Conservation (phyloP, 1,140 invertebrate genomes). For the Zophobas morio region DNA sequence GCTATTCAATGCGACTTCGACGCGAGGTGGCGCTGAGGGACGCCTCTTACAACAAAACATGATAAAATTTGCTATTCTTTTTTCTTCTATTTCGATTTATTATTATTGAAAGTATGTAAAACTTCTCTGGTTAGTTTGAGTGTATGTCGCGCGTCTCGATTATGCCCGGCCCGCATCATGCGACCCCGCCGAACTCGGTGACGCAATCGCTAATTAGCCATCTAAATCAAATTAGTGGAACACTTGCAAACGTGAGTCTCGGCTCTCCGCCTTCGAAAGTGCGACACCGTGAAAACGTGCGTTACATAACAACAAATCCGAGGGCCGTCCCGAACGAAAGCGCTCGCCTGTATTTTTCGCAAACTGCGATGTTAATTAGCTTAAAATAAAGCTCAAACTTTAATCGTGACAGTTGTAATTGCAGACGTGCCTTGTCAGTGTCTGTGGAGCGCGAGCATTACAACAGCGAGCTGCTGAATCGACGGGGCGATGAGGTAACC, state of each 20-base stretch:
- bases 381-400: slow-evolving; percentile 48
- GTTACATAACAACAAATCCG: slow-evolving; percentile 13
- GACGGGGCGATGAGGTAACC: slow-evolving; percentile 23
- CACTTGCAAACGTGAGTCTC: slow-evolving; percentile 19
- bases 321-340: slow-evolving; percentile 8
- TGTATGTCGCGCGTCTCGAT: too few species aligned
- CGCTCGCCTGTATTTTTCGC: slow-evolving; percentile 21
- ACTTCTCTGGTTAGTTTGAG: too few species aligned
- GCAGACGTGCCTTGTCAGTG: slow-evolving; percentile 45
- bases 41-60: too few species aligned
- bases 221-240: slow-evolving; percentile 1
- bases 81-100: too few species aligned
- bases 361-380: slow-evolving; percentile 46
- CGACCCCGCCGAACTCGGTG: background rate
- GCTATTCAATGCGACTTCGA: background rate
- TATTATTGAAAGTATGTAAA: too few species aligned
- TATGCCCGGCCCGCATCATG: too few species aligned
- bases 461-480: slow-evolving; percentile 20
- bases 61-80: too few species aligned
- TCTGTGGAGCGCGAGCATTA: slow-evolving; percentile 17
- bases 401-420: slow-evolving; percentile 49
- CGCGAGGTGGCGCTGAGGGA: too few species aligned
- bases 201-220: slow-evolving; percentile 16
- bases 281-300: slow-evolving; percentile 26
- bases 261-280: background rate